Evolutionary conservation across 1,140 invertebrate species (phyloP).

Genomic region (Anthonomus grandis): DNA sequence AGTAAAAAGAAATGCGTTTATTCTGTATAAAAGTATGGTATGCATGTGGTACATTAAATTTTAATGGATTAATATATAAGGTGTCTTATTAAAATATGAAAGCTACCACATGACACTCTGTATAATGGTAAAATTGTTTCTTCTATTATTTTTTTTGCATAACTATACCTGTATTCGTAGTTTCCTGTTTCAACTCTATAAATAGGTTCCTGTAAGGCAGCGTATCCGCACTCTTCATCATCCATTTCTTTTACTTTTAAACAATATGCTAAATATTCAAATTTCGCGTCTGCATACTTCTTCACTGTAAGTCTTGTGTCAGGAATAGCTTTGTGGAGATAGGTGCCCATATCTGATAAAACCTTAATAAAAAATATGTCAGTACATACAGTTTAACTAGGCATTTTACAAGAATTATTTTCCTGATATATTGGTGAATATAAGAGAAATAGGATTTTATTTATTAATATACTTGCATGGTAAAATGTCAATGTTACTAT

Average conservation of each 20-base stretch:
- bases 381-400: too few relatives aligned
- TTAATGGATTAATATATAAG: too few relatives aligned
- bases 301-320: slow-evolving; percentile 96
- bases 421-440: too few relatives aligned
- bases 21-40: too few relatives aligned
- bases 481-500: too few relatives aligned
- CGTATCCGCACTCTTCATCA: slow-evolving; percentile 95
- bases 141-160: neutral
- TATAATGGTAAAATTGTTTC: neutral
- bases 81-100: too few relatives aligned
- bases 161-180: slow-evolving; percentile 87
- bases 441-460: too few relatives aligned
- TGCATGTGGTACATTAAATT: too few relatives aligned
- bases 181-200: slow-evolving; percentile 98
- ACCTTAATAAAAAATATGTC: too few relatives aligned
- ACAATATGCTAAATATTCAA: slow-evolving; percentile 98
- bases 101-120: neutral
- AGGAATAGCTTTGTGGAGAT: slow-evolving; percentile 95
- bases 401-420: too few relatives aligned
- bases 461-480: too few relatives aligned
- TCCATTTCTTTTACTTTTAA: slow-evolving; percentile 98
- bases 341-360: slow-evolving; percentile 90
- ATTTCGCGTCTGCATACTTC: slow-evolving; percentile 97
- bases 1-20: too few relatives aligned
- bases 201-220: slow-evolving; percentile 90